phyloP scores from a whole-genome alignment of 2,888 invertebrate species.

The Mythimna lalbum region DNA sequence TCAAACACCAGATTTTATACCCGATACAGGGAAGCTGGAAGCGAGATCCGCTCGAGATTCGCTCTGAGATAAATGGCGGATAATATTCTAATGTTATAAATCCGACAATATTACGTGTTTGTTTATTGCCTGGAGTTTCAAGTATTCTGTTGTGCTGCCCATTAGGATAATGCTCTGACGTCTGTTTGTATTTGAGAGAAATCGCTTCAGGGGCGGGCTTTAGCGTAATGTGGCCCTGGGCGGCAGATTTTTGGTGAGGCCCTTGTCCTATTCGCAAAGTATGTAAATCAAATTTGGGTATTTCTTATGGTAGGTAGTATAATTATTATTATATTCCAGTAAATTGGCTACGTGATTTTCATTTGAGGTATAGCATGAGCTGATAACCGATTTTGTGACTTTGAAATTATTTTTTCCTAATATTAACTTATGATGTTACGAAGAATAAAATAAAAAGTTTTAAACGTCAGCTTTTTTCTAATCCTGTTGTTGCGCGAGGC shows the following conservation, averaged over 20 bases:
- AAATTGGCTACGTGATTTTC: neutral
- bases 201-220: neutral
- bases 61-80: slow-evolving; percentile 43
- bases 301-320: too few relatives aligned
- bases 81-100: slow-evolving; percentile 53
- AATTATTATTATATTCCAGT: too few relatives aligned
- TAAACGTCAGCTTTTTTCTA: neutral
- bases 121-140: slow-evolving; percentile 20
- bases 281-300: too few relatives aligned
- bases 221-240: too few relatives aligned
- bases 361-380: neutral
- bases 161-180: slow-evolving; percentile 29
- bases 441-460: neutral
- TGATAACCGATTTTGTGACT: neutral
- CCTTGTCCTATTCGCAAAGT: too few relatives aligned
- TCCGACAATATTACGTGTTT: slow-evolving; percentile 23
- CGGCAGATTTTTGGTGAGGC: too few relatives aligned
- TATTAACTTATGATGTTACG: neutral
- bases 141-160: slow-evolving; percentile 18
- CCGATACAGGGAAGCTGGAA: slow-evolving; percentile 26
- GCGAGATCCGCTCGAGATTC: slow-evolving; percentile 38
- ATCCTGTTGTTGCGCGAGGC: neutral
- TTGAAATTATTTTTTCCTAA: neutral
- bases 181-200: slow-evolving; percentile 7
- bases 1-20: slow-evolving; percentile 34